These are phyloP conservation scores for Calliopum simillimum DNA, from an alignment of 2,888 invertebrate genomes.

Conservation along the genomic window DNA sequence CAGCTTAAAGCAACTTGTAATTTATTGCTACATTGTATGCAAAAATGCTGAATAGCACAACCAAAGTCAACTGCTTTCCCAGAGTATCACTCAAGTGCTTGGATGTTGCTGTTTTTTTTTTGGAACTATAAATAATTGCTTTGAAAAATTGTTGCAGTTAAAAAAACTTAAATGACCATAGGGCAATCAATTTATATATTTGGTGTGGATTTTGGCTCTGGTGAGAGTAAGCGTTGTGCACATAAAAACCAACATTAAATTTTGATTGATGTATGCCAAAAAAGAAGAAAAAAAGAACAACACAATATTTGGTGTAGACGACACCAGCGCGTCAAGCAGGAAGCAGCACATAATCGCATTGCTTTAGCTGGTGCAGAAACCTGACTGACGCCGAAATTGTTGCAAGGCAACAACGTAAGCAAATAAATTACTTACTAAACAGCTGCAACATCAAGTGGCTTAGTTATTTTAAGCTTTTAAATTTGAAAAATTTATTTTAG, in stretches of 20 bases:
- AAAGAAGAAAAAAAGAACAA: neutral
- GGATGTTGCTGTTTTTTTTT: too few species aligned
- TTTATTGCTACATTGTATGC: too few species aligned
- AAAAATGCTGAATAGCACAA: too few species aligned
- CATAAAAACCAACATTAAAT: conserved; percentile 19
- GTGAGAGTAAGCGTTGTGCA: conserved; percentile 4
- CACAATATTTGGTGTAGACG: neutral
- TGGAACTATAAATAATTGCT: too few species aligned
- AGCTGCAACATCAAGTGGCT: too few species aligned
- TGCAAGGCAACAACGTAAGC: neutral
- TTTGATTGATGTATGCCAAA: conserved; percentile 19
- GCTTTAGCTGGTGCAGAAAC: neutral
- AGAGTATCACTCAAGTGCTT: too few species aligned
- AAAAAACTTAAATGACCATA: conserved; percentile 12
- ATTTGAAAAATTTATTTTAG: too few species aligned
- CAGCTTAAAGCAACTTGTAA: too few species aligned
- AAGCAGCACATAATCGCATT: neutral
- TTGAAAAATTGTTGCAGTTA: neutral
- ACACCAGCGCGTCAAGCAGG: neutral
- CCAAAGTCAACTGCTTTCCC: too few species aligned
- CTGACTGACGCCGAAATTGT: neutral
- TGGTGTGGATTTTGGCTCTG: conserved; percentile 14
- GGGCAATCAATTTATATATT: conserved; percentile 26
- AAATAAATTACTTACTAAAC: too few species aligned
- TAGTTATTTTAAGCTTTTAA: too few species aligned